These are phyloP conservation scores for Heliconius ismenius DNA, from an alignment of 2,888 invertebrate species.

Conservation along the genomic window DNA sequence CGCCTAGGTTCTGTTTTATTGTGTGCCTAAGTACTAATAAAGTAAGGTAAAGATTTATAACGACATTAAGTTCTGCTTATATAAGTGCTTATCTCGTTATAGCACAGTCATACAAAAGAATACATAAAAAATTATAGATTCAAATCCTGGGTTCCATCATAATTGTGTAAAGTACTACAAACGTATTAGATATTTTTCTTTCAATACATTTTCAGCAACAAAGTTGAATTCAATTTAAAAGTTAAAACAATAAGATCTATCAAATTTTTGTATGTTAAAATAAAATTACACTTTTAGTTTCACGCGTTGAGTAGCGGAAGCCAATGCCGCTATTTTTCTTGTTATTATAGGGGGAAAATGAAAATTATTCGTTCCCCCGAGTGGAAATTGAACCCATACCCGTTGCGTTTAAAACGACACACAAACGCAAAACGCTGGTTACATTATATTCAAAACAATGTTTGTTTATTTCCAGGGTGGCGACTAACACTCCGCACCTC, in stretches of 20 bases:
- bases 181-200: too few relatives aligned
- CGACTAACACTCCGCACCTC: conserved; percentile 93
- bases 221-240: too few relatives aligned
- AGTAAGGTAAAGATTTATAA: conserved; percentile 1
- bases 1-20: conserved; percentile 29
- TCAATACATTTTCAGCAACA: too few relatives aligned
- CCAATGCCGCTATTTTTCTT: background rate
- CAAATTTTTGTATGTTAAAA: too few relatives aligned
- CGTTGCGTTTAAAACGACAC: background rate
- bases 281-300: too few relatives aligned
- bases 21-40: conserved; percentile 13
- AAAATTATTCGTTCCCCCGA: background rate
- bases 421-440: background rate
- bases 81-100: background rate
- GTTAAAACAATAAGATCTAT: too few relatives aligned
- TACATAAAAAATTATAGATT: too few relatives aligned
- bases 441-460: conserved; percentile 4
- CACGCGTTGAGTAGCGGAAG: background rate
- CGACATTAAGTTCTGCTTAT: background rate
- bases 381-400: background rate
- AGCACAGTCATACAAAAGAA: background rate
- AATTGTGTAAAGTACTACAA: background rate
- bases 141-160: background rate
- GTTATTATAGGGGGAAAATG: background rate
- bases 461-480: conserved; percentile 74